Evolutionary conservation across 64 coral and sea anemone species (phyloP).

Genomic region (Porites lutea): DNA sequence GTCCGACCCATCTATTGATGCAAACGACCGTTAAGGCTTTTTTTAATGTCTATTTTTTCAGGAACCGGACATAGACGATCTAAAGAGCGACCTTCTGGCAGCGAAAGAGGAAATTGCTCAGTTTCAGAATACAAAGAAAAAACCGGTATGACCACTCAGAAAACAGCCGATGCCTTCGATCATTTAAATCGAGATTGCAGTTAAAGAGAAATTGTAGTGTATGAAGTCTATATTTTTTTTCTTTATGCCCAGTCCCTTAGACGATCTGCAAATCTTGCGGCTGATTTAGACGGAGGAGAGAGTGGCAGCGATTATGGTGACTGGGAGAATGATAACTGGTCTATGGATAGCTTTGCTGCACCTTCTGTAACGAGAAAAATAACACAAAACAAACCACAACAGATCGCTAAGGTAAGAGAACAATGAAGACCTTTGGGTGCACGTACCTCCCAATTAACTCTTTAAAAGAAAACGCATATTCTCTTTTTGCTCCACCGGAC

Average conservation of each 20-base stretch:
- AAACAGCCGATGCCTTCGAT: background rate
- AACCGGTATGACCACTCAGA: background rate
- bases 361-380: slow-evolving; percentile 9
- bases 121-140: slow-evolving; percentile 57
- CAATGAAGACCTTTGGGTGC: background rate
- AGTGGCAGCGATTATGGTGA: slow-evolving; percentile 98
- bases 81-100: slow-evolving; percentile 76
- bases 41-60: background rate
- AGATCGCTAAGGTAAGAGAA: slow-evolving; percentile 7
- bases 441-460: background rate
- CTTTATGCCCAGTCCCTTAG: slow-evolving; percentile 11
- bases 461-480: background rate
- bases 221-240: background rate
- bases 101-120: slow-evolving; percentile 80
- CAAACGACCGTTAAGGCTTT: too few species aligned
- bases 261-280: slow-evolving; percentile 19
- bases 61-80: slow-evolving; percentile 50
- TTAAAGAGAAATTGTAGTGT: too few species aligned
- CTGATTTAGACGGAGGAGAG: slow-evolving; percentile 60
- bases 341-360: slow-evolving; percentile 33
- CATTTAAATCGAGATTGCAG: background rate
- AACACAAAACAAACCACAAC: background rate
- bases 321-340: slow-evolving; percentile 98
- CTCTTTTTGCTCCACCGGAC: background rate
- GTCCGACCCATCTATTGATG: too few species aligned